Base-by-base conservation (phyloP, 2,113 vertebrate genomes). In the Passer montanus region DNA sequence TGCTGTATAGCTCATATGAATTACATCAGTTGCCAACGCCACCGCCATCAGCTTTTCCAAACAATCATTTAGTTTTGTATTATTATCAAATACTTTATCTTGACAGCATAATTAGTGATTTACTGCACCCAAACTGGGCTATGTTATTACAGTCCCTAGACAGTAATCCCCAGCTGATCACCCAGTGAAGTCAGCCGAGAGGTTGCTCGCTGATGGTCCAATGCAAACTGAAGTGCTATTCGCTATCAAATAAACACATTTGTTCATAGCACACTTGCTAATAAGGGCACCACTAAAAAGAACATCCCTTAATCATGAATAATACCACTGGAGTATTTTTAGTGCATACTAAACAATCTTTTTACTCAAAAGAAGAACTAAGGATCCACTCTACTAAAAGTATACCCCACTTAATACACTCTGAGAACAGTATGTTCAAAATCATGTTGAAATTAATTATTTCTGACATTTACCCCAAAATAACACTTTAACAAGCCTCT, bases 241-340 rank as follows among this genome's bases (percentile, higher is more conserved):
- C 4, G 1, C 72, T 77, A 8, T 72, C 72, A 92, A 35, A 96
- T 92, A 87, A 96, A 89, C 82, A 78, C 39, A 78, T 90, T 93
- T 93, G 89, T 95, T 95, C 56, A 81, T 78, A 59, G 73, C 64
- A 56, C 56, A 11, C 91, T 90, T 0, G 0, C 88, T 94, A 89
- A 84, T 90, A 86, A 88, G 60, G 56, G 20, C 79, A 75, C 33
- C 33, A 35, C 79, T 88, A 67, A 86, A 93, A 93, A 93, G 90
- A 94, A 84, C 87, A 94, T 93, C 73, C 39, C 68, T 89, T 92
- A 93, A 92, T 96, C 63, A 33, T 69, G 23, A 70, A 33, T 86
- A 81, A 93, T 90, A 92, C 60, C 3, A 8, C 20, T 56, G 41
- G 37, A 84, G 21, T 96, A 92, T 95, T 95, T 97, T 96, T 93